Evolutionary conservation across 2,797 vertebrate species (phyloP).

Genomic region (Enteromius fasciolatus): DNA sequence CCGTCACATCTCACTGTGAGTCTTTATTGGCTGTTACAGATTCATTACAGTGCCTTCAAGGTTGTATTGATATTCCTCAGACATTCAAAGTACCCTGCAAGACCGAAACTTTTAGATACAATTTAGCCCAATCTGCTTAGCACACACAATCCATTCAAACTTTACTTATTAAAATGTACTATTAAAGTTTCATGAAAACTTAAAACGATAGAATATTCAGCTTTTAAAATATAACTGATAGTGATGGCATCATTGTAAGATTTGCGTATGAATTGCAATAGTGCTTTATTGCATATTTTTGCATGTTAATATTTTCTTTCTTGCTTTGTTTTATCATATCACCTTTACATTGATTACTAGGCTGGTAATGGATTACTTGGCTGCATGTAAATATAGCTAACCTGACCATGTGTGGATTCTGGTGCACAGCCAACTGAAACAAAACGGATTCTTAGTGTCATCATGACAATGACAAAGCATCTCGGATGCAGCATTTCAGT

Average conservation of each 20-base stretch:
- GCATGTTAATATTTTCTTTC: background rate
- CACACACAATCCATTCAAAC: background rate
- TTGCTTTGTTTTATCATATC: background rate
- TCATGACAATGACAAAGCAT: constrained; percentile 2
- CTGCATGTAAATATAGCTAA: background rate
- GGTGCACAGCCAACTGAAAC: background rate
- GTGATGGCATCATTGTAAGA: background rate
- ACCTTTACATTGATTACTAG: background rate
- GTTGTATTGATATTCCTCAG: constrained; percentile 10
- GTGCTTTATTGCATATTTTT: background rate
- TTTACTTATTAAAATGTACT: background rate
- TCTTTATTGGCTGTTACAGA: constrained; percentile 22
- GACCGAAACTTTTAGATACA: background rate
- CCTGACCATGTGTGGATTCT: constrained; percentile 4
- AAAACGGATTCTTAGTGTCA: background rate
- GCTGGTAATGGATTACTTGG: background rate
- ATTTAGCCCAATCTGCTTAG: background rate
- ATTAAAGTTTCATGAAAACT: background rate
- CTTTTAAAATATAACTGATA: background rate
- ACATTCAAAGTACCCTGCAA: background rate
- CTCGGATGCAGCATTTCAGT: background rate
- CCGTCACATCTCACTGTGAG: constrained; percentile 55
- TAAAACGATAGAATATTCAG: background rate
- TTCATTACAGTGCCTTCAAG: constrained; percentile 29
- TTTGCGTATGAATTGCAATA: background rate